Evolutionary conservation across 2,888 invertebrate species (phyloP).

Genomic region (Drosophila demipolita): DNA sequence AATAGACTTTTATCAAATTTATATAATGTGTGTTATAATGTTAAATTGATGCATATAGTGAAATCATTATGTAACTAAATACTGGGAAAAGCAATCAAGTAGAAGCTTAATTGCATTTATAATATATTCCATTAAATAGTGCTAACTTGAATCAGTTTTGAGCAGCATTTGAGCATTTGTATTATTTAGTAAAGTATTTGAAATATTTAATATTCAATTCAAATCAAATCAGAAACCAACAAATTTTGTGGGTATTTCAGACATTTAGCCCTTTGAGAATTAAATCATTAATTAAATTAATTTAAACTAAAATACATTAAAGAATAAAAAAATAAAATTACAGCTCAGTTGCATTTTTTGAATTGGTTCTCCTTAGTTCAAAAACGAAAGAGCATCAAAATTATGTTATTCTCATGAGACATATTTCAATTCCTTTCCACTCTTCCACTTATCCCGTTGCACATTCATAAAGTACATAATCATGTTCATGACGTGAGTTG

Average conservation of each 20-base stretch:
- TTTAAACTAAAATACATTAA: no score
- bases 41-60: background rate
- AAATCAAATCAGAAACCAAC: background rate
- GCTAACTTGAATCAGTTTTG: no score
- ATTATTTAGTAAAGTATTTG: background rate
- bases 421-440: slow-evolving; percentile 2
- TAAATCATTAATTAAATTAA: background rate
- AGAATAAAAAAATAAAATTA: background rate
- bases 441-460: slow-evolving; percentile 51
- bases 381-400: slow-evolving; percentile 18
- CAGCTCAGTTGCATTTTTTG: background rate
- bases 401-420: background rate
- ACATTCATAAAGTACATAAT: slow-evolving; percentile 78
- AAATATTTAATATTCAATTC: background rate
- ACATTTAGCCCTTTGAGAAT: background rate
- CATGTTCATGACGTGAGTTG: slow-evolving; percentile 71
- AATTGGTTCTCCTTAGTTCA: background rate
- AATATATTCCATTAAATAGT: no score
- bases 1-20: background rate
- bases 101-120: background rate
- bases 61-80: background rate
- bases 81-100: background rate
- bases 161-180: no score
- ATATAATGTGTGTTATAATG: background rate
- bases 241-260: background rate